Conservation (phyloP, 2,113 vertebrate genomes). For the Petrocephalus microphthalmus region DNA sequence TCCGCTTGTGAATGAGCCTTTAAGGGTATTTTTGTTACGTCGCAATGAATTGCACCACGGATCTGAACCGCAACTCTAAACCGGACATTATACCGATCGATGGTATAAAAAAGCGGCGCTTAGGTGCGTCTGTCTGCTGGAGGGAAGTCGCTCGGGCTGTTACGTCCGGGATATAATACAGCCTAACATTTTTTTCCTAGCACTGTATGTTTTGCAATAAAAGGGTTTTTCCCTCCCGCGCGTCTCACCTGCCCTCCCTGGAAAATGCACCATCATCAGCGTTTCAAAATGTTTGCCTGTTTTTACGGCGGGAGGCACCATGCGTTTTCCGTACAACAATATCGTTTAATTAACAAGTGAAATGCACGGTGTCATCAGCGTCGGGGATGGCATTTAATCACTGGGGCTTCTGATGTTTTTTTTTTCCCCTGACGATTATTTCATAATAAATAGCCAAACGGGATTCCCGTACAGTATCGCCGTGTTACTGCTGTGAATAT, state of each 20-base stretch:
- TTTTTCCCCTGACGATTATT: neutral
- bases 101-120: conserved; percentile 47
- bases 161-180: conserved; percentile 33
- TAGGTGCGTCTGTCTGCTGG: neutral
- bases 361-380: conserved; percentile 8
- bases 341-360: conserved; percentile 26
- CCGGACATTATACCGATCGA: conserved; percentile 47
- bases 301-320: conserved; percentile 51
- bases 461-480: neutral
- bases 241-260: conserved; percentile 15
- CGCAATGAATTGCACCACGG: conserved; percentile 57
- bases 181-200: conserved; percentile 14
- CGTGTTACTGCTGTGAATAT: neutral
- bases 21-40: conserved; percentile 45
- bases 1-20: conserved; percentile 34
- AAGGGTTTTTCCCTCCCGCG: conserved; percentile 19
- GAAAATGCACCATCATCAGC: conserved; percentile 63
- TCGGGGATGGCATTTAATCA: neutral
- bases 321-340: conserved; percentile 16
- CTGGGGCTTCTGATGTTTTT: neutral
- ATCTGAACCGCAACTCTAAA: conserved; percentile 40
- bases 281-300: conserved; percentile 64
- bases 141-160: neutral
- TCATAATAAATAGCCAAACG: conserved; percentile 6
- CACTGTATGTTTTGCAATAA: conserved; percentile 48